Evolutionary conservation across 2,888 invertebrate genomes (phyloP).

Genomic region (Coronaproctus castanopsis): DNA sequence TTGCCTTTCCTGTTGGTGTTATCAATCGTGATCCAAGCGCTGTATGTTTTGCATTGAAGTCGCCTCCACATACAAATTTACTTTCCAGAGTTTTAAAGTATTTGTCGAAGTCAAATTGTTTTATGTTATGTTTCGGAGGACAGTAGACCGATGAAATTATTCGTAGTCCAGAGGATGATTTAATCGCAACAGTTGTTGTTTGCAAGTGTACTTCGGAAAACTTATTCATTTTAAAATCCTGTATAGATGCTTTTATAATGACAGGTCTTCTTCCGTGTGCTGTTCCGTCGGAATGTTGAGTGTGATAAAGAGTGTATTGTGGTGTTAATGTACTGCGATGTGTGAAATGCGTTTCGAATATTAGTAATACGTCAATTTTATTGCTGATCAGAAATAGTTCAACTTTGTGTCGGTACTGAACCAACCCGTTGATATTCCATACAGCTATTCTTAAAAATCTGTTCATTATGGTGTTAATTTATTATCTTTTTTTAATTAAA

Average conservation of each 20-base stretch:
- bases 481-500: no score
- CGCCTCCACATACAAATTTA: neutral
- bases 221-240: neutral
- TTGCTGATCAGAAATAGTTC: neutral
- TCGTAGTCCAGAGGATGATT: neutral
- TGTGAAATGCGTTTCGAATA: no score
- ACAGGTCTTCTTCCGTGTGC: neutral
- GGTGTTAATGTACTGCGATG: no score
- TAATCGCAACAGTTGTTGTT: neutral
- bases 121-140: neutral
- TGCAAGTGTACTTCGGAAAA: neutral
- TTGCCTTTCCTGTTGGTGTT: neutral
- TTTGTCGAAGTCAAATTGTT: neutral
- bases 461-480: no score
- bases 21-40: neutral
- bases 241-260: neutral
- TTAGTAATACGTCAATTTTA: no score
- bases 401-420: neutral
- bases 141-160: neutral
- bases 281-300: neutral
- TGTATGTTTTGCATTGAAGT: neutral
- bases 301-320: neutral
- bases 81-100: neutral
- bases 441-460: no score
- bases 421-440: no score